Conservation (phyloP, 2,113 vertebrate genomes). For the Triplophysa rosa region DNA sequence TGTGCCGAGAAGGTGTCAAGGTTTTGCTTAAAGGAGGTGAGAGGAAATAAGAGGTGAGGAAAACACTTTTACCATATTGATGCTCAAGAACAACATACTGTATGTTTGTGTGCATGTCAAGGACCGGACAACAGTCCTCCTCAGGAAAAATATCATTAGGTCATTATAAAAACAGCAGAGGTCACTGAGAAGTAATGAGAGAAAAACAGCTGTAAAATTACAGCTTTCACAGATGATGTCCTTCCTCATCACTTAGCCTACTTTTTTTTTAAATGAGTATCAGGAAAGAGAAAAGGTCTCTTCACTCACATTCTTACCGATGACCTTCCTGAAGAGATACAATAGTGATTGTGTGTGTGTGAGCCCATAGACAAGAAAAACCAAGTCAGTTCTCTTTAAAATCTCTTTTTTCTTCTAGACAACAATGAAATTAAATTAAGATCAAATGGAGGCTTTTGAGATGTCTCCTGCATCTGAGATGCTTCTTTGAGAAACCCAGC, state of each 20-base stretch:
- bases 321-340: conserved; percentile 7
- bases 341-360: background rate
- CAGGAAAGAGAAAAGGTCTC: conserved; percentile 14
- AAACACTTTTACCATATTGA: background rate
- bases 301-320: conserved; percentile 5
- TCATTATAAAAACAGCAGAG: too few species aligned
- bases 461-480: too few species aligned
- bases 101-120: too few species aligned
- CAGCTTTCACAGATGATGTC: conserved; percentile 4
- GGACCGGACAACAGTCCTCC: too few species aligned
- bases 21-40: conserved; percentile 11
- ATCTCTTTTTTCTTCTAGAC: too few species aligned
- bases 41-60: conserved; percentile 16
- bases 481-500: too few species aligned
- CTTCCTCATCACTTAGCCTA: background rate
- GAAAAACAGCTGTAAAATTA: background rate
- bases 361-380: too few species aligned
- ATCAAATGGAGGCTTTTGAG: too few species aligned
- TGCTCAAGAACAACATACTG: background rate
- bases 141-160: too few species aligned
- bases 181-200: background rate
- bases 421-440: too few species aligned
- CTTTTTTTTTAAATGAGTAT: conserved; percentile 11
- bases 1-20: background rate
- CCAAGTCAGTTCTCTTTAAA: too few species aligned